These are phyloP conservation scores for Mamestra configurata DNA, from an alignment of 1,140 invertebrate genomes.

Conservation along the genomic window DNA sequence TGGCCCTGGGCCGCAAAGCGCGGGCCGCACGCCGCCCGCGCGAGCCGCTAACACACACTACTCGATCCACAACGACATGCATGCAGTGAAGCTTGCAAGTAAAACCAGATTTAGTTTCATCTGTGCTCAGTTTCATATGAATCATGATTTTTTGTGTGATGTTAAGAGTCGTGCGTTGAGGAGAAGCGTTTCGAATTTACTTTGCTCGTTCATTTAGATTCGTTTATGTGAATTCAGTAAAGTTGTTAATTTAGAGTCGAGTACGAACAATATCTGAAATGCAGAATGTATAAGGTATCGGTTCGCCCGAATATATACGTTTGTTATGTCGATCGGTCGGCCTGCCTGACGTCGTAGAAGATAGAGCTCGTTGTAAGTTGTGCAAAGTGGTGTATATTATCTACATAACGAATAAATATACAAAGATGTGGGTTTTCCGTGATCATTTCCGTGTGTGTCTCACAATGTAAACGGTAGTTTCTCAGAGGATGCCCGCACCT, in stretches of 20 bases:
- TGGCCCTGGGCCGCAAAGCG: no score
- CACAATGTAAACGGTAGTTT: slow-evolving; percentile 64
- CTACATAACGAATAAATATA: slow-evolving; percentile 83
- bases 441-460: slow-evolving; percentile 72
- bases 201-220: slow-evolving; percentile 76
- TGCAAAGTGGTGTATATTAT: slow-evolving; percentile 86
- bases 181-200: slow-evolving; percentile 88
- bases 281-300: slow-evolving; percentile 82
- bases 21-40: slow-evolving; percentile 51
- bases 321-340: slow-evolving; percentile 69
- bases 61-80: slow-evolving; percentile 84
- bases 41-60: slow-evolving; percentile 78
- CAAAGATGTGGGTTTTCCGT: slow-evolving; percentile 87
- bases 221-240: slow-evolving; percentile 83
- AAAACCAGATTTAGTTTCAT: slow-evolving; percentile 87
- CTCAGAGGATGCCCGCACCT: slow-evolving; percentile 83
- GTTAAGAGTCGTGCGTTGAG: slow-evolving; percentile 88
- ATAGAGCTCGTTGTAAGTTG: slow-evolving; percentile 82
- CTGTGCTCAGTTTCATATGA: slow-evolving; percentile 87
- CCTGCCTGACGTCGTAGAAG: slow-evolving; percentile 69
- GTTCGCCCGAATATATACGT: slow-evolving; percentile 66
- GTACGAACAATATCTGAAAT: slow-evolving; percentile 81
- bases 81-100: slow-evolving; percentile 87
- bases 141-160: slow-evolving; percentile 87
- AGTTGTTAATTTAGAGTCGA: slow-evolving; percentile 81